Conservation (phyloP, 2,888 invertebrate species). For the Andrena haemorrhoa region DNA sequence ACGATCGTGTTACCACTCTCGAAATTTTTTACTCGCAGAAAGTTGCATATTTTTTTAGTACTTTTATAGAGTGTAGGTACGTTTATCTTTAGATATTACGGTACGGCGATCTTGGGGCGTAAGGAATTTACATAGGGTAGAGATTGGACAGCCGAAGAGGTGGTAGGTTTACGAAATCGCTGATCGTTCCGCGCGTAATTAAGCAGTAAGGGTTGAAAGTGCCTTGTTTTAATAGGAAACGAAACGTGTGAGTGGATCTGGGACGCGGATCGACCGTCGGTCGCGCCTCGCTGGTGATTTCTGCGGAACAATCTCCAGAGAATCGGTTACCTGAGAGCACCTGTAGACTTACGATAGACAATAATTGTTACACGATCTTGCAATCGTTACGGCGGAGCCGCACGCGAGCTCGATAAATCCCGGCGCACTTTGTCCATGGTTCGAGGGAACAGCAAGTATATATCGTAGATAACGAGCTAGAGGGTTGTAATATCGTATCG, state of each 20-base stretch:
- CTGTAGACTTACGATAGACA: conserved; percentile 66
- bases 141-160: conserved; percentile 1
- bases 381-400: background rate
- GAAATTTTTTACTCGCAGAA: conserved; percentile 27
- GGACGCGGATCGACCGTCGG: conserved; percentile 25
- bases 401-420: background rate
- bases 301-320: conserved; percentile 51
- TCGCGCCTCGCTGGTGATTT: conserved; percentile 50
- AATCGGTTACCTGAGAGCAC: conserved; percentile 69
- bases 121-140: background rate
- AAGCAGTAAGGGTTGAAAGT: conserved; percentile 41
- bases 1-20: conserved; percentile 48
- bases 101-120: conserved; percentile 1
- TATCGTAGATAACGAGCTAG: conserved; percentile 6
- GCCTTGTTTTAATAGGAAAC: conserved; percentile 44
- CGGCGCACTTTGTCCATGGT: background rate
- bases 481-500: background rate
- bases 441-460: background rate
- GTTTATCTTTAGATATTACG: conserved; percentile 29
- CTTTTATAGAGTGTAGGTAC: conserved; percentile 28
- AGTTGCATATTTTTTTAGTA: conserved; percentile 41
- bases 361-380: conserved; percentile 58
- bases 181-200: conserved; percentile 25
- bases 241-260: conserved; percentile 26
- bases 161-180: conserved; percentile 26